phyloP scores from a whole-genome alignment of 2,888 invertebrate genomes.

The Clepsis dumicolana region DNA sequence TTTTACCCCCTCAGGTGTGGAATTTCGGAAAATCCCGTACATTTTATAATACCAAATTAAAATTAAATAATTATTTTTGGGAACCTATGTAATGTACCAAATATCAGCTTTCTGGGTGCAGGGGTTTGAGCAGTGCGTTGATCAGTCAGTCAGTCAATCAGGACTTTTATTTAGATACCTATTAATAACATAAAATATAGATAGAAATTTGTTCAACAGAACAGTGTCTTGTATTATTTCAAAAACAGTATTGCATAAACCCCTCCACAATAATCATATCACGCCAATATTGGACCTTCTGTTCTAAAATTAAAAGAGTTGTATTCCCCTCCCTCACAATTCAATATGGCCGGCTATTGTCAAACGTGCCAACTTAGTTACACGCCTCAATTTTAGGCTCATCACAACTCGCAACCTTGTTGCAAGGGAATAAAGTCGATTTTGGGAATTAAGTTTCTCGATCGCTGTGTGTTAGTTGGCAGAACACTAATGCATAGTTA shows the following conservation, averaged over 20 bases:
- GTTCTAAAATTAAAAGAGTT: constrained; percentile 76
- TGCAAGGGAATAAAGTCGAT: not conserved
- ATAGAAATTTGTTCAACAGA: too few relatives aligned
- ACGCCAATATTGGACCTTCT: constrained; percentile 64
- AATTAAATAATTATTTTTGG: too few relatives aligned
- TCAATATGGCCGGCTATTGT: constrained; percentile 53
- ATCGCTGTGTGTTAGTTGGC: constrained; percentile 46
- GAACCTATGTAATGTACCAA: too few relatives aligned
- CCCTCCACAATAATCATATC: constrained; percentile 66
- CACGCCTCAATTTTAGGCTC: not conserved
- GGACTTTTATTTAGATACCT: too few relatives aligned
- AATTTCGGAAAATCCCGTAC: too few relatives aligned
- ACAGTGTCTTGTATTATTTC: too few relatives aligned
- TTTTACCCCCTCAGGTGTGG: too few relatives aligned
- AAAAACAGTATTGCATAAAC: constrained; percentile 47
- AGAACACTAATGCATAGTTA: constrained; percentile 63
- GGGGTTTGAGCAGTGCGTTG: too few relatives aligned
- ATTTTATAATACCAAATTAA: too few relatives aligned
- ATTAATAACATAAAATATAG: too few relatives aligned
- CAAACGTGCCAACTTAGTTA: constrained; percentile 33
- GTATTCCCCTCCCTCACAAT: constrained; percentile 54
- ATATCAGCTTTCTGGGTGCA: too few relatives aligned
- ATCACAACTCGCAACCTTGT: constrained; percentile 44
- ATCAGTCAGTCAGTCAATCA: too few relatives aligned
- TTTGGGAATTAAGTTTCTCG: constrained; percentile 13